Evolutionary conservation across 2,797 vertebrate species (phyloP).

Genomic region (Poeciliopsis gracilis): DNA sequence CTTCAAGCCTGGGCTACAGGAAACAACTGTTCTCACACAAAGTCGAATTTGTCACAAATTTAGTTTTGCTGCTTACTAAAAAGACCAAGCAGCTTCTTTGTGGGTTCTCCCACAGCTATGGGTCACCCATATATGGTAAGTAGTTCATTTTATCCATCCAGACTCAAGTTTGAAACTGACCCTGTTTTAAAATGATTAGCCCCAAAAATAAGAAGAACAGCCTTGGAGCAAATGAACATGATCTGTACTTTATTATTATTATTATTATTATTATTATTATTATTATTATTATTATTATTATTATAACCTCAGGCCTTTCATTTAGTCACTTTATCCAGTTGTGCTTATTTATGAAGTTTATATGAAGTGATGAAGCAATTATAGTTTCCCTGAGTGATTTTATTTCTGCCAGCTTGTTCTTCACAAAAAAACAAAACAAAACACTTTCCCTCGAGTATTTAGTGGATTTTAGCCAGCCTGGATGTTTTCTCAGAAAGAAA

Average conservation of each 20-base stretch:
- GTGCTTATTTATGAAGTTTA: neutral
- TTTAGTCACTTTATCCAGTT: neutral
- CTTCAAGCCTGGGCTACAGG: neutral
- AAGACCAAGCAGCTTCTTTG: conserved; percentile 19
- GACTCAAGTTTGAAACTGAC: conserved; percentile 46
- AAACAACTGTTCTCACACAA: neutral
- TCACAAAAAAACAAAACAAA: neutral
- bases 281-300: too few species aligned
- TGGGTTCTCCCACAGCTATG: conserved; percentile 62
- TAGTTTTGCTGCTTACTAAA: neutral
- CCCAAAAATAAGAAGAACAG: conserved; percentile 33
- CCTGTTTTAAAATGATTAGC: conserved; percentile 50
- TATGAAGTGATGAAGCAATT: neutral
- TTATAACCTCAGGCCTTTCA: conserved; percentile 1
- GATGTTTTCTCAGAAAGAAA: neutral
- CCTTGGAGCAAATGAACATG: conserved; percentile 11
- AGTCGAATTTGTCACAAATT: neutral
- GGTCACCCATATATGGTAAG: conserved; percentile 74
- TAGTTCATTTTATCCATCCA: conserved; percentile 56
- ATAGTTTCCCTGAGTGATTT: neutral
- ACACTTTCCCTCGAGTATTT: neutral
- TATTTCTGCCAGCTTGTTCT: neutral
- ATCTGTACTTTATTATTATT: neutral
- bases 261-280: too few species aligned
- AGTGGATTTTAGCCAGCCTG: neutral